Evolutionary conservation across 1,140 invertebrate genomes (phyloP).

Genomic region (Bombus waltoni): DNA sequence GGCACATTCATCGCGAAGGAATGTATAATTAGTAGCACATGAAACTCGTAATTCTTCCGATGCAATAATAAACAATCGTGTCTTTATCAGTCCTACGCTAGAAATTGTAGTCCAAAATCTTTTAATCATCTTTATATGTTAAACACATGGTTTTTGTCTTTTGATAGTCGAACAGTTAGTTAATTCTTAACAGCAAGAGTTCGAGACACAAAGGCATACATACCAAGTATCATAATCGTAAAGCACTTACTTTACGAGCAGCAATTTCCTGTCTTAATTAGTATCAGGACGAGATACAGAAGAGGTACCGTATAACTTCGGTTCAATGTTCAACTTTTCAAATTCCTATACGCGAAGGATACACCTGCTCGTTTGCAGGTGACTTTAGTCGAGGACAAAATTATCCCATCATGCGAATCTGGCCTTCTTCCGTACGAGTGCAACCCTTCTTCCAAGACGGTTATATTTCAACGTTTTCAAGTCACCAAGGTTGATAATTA

Average conservation of each 20-base stretch:
- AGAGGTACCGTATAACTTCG: slow-evolving; percentile 12
- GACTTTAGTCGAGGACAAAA: slow-evolving; percentile 2
- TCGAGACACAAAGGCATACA: too few species aligned
- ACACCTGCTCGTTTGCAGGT: slow-evolving; percentile 43
- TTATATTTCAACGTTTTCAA: background rate
- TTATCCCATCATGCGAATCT: background rate
- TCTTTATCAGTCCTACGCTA: background rate
- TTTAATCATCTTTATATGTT: background rate
- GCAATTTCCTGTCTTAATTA: background rate
- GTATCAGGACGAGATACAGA: background rate
- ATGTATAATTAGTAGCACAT: slow-evolving; percentile 41
- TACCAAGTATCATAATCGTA: background rate
- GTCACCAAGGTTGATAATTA: background rate
- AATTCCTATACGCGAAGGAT: slow-evolving; percentile 2
- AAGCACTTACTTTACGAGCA: background rate
- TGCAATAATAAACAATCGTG: slow-evolving; percentile 27
- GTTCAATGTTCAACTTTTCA: background rate
- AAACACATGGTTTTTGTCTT: background rate
- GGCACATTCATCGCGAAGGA: slow-evolving; percentile 10
- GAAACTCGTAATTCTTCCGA: slow-evolving; percentile 27
- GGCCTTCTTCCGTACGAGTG: background rate
- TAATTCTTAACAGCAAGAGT: too few species aligned
- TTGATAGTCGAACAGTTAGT: background rate
- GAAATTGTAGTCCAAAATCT: background rate
- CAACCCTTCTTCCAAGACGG: background rate